Evolutionary conservation across 2,888 invertebrate species (phyloP).

Genomic region (Troides aeacus): DNA sequence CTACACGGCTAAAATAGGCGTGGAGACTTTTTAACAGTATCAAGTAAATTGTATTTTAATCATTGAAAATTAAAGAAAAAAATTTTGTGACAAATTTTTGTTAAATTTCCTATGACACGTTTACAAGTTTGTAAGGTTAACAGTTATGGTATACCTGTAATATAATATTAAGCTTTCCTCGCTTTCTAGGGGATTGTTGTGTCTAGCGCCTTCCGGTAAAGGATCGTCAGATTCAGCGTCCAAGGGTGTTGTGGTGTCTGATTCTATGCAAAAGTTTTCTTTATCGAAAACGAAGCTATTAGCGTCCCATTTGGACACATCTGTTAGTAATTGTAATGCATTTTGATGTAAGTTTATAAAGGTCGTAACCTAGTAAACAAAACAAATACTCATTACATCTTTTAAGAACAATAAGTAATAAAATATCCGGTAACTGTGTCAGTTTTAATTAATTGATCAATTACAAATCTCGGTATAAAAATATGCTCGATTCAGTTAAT

Average conservation of each 20-base stretch:
- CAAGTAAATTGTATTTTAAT: no score
- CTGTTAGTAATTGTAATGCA: conserved; percentile 77
- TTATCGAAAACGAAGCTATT: conserved; percentile 78
- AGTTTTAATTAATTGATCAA: no score
- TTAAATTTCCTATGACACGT: neutral
- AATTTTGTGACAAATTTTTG: no score
- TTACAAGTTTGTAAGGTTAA: neutral
- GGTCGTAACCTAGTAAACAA: conserved; percentile 65
- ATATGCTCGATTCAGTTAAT: no score
- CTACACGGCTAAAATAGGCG: no score
- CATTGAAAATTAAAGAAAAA: no score
- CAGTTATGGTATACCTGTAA: conserved; percentile 64
- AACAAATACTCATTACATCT: neutral
- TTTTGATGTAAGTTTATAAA: conserved; percentile 81
- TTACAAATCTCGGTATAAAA: no score
- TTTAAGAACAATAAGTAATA: no score
- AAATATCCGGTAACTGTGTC: no score
- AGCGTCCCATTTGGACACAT: conserved; percentile 80
- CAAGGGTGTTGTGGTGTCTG: conserved; percentile 61
- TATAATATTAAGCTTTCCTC: conserved; percentile 68
- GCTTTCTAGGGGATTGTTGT: conserved; percentile 74
- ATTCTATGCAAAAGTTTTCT: conserved; percentile 76
- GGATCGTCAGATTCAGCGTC: conserved; percentile 78
- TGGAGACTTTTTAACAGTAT: no score
- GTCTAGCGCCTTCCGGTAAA: conserved; percentile 58